These are phyloP conservation scores for Ooceraea biroi DNA, from an alignment of 1,140 invertebrate species.

Conservation along the genomic window DNA sequence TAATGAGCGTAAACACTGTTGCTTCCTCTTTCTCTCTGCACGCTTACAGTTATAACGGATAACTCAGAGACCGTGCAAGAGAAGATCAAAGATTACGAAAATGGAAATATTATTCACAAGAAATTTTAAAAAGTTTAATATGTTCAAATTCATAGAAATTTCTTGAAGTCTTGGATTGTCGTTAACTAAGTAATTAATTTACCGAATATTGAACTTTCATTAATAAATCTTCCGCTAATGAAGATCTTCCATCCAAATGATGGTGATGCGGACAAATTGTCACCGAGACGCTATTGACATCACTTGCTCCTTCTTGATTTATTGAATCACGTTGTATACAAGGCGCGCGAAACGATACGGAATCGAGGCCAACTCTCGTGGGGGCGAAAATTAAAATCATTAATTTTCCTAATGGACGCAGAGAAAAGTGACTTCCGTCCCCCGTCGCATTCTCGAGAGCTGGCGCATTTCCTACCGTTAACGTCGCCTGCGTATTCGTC, in stretches of 20 bases:
- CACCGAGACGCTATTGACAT: conserved; percentile 1
- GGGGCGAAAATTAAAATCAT: conserved; percentile 75
- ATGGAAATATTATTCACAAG: background rate
- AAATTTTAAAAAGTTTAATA: background rate
- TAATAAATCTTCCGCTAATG: background rate
- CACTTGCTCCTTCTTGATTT: background rate
- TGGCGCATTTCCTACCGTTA: conserved; percentile 51
- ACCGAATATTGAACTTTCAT: background rate
- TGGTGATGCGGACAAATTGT: background rate
- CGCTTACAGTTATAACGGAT: conserved; percentile 8
- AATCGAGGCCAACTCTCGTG: conserved; percentile 11
- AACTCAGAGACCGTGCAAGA: background rate
- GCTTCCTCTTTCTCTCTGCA: background rate
- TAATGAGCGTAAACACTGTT: conserved; percentile 26
- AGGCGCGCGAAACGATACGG: background rate
- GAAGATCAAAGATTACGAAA: background rate
- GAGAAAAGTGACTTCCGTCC: conserved; percentile 69
- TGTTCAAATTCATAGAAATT: background rate
- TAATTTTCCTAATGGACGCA: conserved; percentile 79
- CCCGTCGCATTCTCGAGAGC: conserved; percentile 52
- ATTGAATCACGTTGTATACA: background rate
- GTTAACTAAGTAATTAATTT: background rate
- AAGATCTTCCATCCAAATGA: conserved; percentile 1
- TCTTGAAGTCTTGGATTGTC: background rate
- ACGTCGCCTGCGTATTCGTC: conserved; percentile 53